phyloP scores from a whole-genome alignment of 2,797 vertebrate species.

The Rhabdophis nuchalis region DNA sequence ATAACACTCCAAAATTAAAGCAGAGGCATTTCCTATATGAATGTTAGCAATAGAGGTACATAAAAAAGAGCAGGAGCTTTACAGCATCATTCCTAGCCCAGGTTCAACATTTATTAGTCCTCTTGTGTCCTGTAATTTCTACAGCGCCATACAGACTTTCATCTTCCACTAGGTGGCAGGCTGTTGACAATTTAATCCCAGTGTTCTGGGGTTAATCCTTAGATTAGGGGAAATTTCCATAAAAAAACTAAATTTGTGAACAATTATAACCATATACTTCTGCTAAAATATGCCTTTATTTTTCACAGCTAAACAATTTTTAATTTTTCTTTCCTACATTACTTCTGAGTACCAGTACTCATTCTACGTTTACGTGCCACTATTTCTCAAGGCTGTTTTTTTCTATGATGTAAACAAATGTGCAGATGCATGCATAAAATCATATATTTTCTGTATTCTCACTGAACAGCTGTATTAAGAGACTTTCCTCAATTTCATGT shows the following conservation, averaged over 20 bases:
- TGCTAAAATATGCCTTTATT: not conserved
- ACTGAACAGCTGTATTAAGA: not conserved
- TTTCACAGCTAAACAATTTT: not conserved
- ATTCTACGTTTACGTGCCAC: not conserved
- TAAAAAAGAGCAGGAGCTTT: not conserved
- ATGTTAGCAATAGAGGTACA: not conserved
- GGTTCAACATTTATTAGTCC: not conserved
- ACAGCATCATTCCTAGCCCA: not conserved
- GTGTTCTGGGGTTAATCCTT: not conserved
- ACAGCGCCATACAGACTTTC: not conserved
- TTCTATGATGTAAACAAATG: not conserved
- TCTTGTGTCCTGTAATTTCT: not conserved
- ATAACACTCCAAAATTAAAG: not conserved
- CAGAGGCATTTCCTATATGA: not conserved
- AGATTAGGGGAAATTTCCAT: not conserved
- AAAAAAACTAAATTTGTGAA: not conserved
- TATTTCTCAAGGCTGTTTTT: not conserved
- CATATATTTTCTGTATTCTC: not conserved
- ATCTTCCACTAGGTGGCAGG: slow-evolving; percentile 23
- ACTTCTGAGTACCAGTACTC: not conserved
- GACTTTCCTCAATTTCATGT: no score
- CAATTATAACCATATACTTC: not conserved
- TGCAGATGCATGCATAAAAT: not conserved
- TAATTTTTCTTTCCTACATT: not conserved
- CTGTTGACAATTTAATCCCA: not conserved